Percentiles rank a stretch among this genome's conserved stretches.
Evolutionary conservation across 2,113 vertebrate genomes (phyloP).

Genomic region (Cyphomyrus discorhynchus): DNA sequence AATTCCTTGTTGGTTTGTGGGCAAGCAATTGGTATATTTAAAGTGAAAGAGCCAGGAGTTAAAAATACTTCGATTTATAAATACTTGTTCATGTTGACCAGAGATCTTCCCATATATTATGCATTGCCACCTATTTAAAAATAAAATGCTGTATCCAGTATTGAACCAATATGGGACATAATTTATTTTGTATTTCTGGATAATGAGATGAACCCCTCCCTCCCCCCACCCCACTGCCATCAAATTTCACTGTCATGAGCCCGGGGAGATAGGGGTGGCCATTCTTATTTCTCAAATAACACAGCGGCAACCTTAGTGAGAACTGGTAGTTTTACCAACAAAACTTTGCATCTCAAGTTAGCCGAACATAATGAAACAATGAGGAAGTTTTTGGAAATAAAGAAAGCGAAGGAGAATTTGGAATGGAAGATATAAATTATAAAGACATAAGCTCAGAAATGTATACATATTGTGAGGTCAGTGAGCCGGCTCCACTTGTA

Average conservation of each 20-base stretch:
- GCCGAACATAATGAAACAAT: background rate
- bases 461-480: background rate
- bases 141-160: background rate
- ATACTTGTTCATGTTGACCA: background rate
- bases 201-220: background rate
- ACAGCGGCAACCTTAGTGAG: background rate
- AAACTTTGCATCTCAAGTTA: background rate
- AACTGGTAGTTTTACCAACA: background rate
- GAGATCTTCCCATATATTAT: background rate
- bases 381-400: background rate
- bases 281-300: background rate
- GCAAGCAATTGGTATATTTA: background rate
- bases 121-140: background rate
- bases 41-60: background rate
- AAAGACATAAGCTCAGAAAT: background rate
- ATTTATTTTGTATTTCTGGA: background rate
- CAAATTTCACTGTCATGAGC: background rate
- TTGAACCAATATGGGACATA: background rate
- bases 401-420: background rate
- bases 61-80: background rate
- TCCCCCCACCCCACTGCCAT: background rate
- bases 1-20: background rate
- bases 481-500: background rate
- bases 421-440: background rate
- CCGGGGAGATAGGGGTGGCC: background rate